A percentile compares a stretch with the other conserved stretches of the same genome.
These are phyloP conservation scores for Lepas anatifera DNA, from an alignment of 2,888 invertebrate genomes.

Conservation along the genomic window DNA sequence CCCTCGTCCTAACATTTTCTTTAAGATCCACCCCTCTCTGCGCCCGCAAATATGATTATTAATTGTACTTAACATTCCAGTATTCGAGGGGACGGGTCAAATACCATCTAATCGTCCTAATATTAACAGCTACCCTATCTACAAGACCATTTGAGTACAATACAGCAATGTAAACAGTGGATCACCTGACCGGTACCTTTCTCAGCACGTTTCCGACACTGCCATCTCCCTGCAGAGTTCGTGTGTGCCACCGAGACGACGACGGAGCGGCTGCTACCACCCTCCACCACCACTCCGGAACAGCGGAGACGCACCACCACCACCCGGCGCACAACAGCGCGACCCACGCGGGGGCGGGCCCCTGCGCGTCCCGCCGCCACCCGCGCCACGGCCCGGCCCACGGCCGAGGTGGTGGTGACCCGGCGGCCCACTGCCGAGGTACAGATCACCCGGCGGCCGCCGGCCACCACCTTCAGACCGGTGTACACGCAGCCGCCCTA, in stretches of 20 bases:
- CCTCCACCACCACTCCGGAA: too few relatives aligned
- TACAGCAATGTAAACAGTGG: too few relatives aligned
- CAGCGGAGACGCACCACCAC: background rate
- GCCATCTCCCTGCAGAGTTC: slow-evolving; percentile 9
- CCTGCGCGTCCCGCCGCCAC: slow-evolving; percentile 13
- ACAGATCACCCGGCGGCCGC: slow-evolving; percentile 15
- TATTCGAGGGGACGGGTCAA: too few relatives aligned
- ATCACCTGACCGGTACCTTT: too few relatives aligned
- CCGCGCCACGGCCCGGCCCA: background rate
- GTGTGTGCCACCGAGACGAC: slow-evolving; percentile 14
- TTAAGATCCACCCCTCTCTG: too few relatives aligned
- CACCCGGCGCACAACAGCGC: background rate
- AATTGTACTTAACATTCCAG: too few relatives aligned
- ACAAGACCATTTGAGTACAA: too few relatives aligned
- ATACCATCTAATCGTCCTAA: too few relatives aligned
- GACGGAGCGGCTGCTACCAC: background rate
- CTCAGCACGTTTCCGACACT: too few relatives aligned
- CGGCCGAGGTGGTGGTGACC: slow-evolving; percentile 14
- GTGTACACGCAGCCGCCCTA: slow-evolving; percentile 13
- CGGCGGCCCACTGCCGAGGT: slow-evolving; percentile 16
- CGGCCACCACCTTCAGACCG: slow-evolving; percentile 9
- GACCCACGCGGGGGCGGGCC: slow-evolving; percentile 19
- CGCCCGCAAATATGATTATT: too few relatives aligned
- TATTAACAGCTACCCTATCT: too few relatives aligned
- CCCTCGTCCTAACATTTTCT: too few relatives aligned